Conservation (phyloP, 2,797 vertebrate species). For the Urosaurus nigricauda region DNA sequence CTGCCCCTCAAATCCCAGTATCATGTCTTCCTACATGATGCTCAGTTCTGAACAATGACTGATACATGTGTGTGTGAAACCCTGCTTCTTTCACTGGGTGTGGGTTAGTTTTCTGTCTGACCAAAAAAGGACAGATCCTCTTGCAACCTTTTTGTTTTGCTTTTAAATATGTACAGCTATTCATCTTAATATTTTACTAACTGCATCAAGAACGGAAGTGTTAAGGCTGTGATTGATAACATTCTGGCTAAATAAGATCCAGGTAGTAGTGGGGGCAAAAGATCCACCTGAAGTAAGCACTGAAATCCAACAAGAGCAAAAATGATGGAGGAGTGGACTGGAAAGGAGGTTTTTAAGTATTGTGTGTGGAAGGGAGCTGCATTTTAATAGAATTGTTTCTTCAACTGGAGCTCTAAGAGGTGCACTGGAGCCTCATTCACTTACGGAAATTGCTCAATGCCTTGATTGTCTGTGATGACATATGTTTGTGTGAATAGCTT, state of each 20-base stretch:
- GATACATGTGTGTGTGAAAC: too few species aligned
- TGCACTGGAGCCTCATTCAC: too few species aligned
- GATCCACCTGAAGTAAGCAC: conserved; percentile 33
- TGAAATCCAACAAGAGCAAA: conserved; percentile 20
- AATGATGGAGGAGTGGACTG: not conserved
- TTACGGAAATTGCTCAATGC: not conserved
- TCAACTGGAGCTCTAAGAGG: too few species aligned
- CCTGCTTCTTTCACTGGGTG: not conserved
- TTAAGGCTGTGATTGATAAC: conserved; percentile 4
- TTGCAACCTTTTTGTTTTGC: conserved; percentile 1
- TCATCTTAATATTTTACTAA: conserved; percentile 32
- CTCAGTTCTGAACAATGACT: not conserved
- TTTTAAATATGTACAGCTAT: conserved; percentile 11
- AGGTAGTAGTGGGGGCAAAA: conserved; percentile 8
- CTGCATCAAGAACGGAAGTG: conserved; percentile 28
- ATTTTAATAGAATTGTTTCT: too few species aligned
- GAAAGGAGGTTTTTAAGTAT: conserved; percentile 25
- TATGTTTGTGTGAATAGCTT: too few species aligned
- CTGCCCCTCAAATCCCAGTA: not conserved
- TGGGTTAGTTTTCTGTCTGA: conserved; percentile 22
- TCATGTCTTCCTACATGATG: not conserved
- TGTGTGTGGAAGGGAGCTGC: not conserved
- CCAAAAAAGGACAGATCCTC: not conserved
- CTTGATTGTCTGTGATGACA: not conserved
- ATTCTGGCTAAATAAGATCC: conserved; percentile 19